Evolutionary conservation across 1,140 invertebrate species (phyloP), one percentile per base, ranked within the genome.

Genomic region (Pectinophora gossypiella): DNA sequence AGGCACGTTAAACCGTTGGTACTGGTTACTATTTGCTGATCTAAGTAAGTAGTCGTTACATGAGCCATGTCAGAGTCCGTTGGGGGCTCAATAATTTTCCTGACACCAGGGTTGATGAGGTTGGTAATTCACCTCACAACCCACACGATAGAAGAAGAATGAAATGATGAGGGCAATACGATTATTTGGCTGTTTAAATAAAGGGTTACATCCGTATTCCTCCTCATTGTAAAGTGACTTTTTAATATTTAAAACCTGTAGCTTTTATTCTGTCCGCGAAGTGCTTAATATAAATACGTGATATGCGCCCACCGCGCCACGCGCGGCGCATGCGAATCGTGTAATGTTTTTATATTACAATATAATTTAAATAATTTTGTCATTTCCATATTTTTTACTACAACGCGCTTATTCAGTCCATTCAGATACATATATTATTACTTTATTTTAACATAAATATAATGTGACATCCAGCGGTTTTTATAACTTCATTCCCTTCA

Each of bases 281-380:
- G 19, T 43, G 32, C 51, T 54, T 59, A 54, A 59, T 54, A 53
- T 59, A 50, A 53, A 59, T 45, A 54, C 27, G 23, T 52, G 58
- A 53, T 52, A 44, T 42, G n/a, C 36, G 27, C 15, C 36, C 19
- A 13, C 10, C 5, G 3, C 10, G 21, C 10, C 16, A 12, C 18
- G 23, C 48, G 19, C 9, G 1, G n/a, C 9, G 44, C 40, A 46
- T 53, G 52, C 56, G 46, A 55, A 57, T 51, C 15, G 21, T 45
- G 38, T 32, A 48, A 40, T 49, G 35, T 57, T 55, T 48, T 23
- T 18, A 40, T 15, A 40, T 40, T 40, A 40, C 16, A 40, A 40
- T 40, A 18, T 40, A 12, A 40, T 40, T 40, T 40, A 40, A 40
- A 40, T 40, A 40, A 40, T 40, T 40, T 40, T 40, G 36, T 18